These are phyloP conservation scores for Volucella inanis DNA, from an alignment of 2,888 invertebrate species.

Conservation along the genomic window DNA sequence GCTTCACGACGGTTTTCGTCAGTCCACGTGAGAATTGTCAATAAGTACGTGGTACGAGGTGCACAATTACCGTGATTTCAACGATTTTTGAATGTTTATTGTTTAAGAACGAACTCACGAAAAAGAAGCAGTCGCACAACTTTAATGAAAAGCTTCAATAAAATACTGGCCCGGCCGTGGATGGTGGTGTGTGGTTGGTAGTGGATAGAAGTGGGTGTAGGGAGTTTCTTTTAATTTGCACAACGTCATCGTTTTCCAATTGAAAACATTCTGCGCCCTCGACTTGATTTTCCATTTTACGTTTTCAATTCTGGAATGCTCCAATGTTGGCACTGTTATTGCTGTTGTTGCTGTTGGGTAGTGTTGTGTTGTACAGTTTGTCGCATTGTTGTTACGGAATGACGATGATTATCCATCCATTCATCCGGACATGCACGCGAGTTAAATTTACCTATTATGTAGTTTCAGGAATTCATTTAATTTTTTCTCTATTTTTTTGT, in stretches of 20 bases:
- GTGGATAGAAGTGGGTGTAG: neutral
- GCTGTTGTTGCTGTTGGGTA: neutral
- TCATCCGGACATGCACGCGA: slow-evolving; percentile 43
- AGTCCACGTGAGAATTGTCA: too few relatives aligned
- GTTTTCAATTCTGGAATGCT: slow-evolving; percentile 6
- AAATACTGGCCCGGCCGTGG: slow-evolving; percentile 15
- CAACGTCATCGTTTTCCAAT: slow-evolving; percentile 39
- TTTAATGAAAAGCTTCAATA: slow-evolving; percentile 22
- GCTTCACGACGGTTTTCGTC: too few relatives aligned
- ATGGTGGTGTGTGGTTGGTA: too few relatives aligned
- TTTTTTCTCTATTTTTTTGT: neutral
- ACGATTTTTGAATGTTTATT: neutral
- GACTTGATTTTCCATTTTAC: slow-evolving; percentile 19
- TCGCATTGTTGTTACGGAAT: slow-evolving; percentile 35
- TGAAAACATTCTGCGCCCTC: slow-evolving; percentile 11
- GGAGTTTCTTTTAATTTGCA: slow-evolving; percentile 5
- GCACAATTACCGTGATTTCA: neutral
- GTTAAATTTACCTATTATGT: slow-evolving; percentile 40
- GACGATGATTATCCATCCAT: slow-evolving; percentile 46
- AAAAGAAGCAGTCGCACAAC: neutral
- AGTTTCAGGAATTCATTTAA: neutral
- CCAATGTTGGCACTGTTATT: slow-evolving; percentile 1
- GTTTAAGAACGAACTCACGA: neutral
- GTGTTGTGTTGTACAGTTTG: slow-evolving; percentile 15
- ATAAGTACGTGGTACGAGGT: neutral